A percentile compares a stretch with the other conserved stretches of the same genome.
Evolutionary conservation across 2,888 invertebrate genomes (phyloP).

Genomic region (Caenorhabditis macrosperma): DNA sequence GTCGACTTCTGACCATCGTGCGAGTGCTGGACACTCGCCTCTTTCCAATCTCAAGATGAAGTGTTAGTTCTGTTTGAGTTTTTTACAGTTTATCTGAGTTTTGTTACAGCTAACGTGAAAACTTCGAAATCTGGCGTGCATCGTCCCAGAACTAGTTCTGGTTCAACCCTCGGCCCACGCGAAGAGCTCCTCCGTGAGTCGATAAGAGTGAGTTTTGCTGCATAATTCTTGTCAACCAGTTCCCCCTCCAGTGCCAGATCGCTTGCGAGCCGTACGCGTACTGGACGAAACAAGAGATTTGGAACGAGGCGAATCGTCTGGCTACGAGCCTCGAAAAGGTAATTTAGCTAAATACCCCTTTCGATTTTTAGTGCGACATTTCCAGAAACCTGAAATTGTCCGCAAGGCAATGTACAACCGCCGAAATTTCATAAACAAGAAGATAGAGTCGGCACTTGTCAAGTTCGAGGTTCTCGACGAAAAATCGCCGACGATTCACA

Average conservation of each 20-base stretch:
- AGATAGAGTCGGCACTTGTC: conserved; percentile 24
- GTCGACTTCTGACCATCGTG: not conserved
- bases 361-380: not conserved
- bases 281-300: conserved; percentile 20
- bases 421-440: conserved; percentile 25
- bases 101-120: not conserved
- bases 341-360: not conserved
- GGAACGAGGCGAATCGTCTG: conserved; percentile 32
- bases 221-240: not conserved
- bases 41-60: not conserved
- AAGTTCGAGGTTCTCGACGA: conserved; percentile 20
- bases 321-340: conserved; percentile 26
- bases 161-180: not conserved
- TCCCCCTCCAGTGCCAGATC: conserved; percentile 14
- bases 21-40: conserved; percentile 3
- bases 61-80: not conserved
- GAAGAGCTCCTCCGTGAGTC: conserved; percentile 35
- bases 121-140: not conserved
- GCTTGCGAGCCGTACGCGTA: conserved; percentile 18
- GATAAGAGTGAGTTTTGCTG: conserved; percentile 37
- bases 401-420: conserved; percentile 49
- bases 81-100: not conserved
- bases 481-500: conserved; percentile 10
- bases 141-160: conserved; percentile 16
- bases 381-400: conserved; percentile 30